phyloP scores from a whole-genome alignment of 2,888 invertebrate species.

The Gonocerus acuteangulatus region DNA sequence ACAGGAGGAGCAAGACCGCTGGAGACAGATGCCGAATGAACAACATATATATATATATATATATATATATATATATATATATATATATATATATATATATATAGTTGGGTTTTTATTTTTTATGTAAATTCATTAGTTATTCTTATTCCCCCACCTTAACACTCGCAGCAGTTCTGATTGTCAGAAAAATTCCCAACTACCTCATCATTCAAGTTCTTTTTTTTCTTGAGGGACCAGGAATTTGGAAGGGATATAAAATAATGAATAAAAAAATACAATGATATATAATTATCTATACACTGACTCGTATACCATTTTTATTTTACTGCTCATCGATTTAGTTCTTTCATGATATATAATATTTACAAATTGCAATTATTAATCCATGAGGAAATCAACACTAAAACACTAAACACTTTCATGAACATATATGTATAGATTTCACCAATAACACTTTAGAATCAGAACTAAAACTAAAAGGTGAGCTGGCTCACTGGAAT shows the following conservation, averaged over 20 bases:
- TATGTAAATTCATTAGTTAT: no score
- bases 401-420: slow-evolving; percentile 31
- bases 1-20: no score
- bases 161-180: no score
- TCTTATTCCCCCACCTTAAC: no score
- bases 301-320: slow-evolving; percentile 36
- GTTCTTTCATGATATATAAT: slow-evolving; percentile 35
- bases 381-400: slow-evolving; percentile 22
- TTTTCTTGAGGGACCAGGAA: no score
- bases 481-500: slow-evolving; percentile 22
- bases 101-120: no score
- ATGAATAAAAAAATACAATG: slow-evolving; percentile 32
- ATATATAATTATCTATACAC: slow-evolving; percentile 35
- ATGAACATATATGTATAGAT: slow-evolving; percentile 19
- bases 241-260: slow-evolving; percentile 17
- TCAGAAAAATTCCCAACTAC: no score
- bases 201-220: no score
- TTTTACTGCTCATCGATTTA: slow-evolving; percentile 29
- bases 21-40: no score
- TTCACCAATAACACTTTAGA: slow-evolving; percentile 20
- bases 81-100: no score
- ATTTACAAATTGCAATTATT: slow-evolving; percentile 36
- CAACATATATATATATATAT: no score
- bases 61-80: no score
- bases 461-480: slow-evolving; percentile 22